phyloP scores from a whole-genome alignment of 2,888 invertebrate genomes.

The Zonitis immaculata region DNA sequence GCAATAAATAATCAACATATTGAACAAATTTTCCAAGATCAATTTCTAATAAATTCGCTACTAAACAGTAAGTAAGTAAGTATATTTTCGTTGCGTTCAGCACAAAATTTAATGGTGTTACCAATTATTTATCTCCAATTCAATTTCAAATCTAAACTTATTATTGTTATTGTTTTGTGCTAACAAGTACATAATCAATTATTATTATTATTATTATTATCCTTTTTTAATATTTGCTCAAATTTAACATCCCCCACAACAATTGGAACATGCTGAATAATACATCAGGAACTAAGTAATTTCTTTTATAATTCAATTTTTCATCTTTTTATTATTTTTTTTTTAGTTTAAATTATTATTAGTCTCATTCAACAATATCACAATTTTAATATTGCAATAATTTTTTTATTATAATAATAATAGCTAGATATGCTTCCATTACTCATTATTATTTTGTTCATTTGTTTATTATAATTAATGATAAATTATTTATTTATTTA shows the following conservation, averaged over 20 bases:
- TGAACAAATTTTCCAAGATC: constrained; percentile 34
- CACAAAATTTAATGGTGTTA: constrained; percentile 30
- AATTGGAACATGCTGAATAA: constrained; percentile 15
- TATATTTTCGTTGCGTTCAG: constrained; percentile 40
- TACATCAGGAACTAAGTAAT: constrained; percentile 44
- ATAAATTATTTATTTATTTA: constrained; percentile 11
- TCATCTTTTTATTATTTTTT: neutral
- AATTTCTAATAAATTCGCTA: constrained; percentile 27
- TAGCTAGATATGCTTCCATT: constrained; percentile 48
- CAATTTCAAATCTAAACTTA: constrained; percentile 22
- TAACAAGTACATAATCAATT: constrained; percentile 40
- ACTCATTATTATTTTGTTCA: constrained; percentile 23
- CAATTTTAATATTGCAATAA: constrained; percentile 51
- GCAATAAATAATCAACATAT: constrained; percentile 39
- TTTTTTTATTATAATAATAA: constrained; percentile 35
- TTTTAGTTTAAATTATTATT: constrained; percentile 39
- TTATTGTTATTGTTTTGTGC: constrained; percentile 42
- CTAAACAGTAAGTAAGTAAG: too few species aligned
- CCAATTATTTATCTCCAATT: constrained; percentile 18
- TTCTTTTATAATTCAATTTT: neutral
- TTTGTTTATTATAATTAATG: constrained; percentile 13
- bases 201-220: constrained; percentile 12
- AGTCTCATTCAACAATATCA: constrained; percentile 51
- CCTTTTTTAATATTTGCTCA: constrained; percentile 23
- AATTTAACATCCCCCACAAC: constrained; percentile 11